These are phyloP conservation scores for Limnephilus lunatus DNA, from an alignment of 2,888 invertebrate genomes.

Conservation along the genomic window DNA sequence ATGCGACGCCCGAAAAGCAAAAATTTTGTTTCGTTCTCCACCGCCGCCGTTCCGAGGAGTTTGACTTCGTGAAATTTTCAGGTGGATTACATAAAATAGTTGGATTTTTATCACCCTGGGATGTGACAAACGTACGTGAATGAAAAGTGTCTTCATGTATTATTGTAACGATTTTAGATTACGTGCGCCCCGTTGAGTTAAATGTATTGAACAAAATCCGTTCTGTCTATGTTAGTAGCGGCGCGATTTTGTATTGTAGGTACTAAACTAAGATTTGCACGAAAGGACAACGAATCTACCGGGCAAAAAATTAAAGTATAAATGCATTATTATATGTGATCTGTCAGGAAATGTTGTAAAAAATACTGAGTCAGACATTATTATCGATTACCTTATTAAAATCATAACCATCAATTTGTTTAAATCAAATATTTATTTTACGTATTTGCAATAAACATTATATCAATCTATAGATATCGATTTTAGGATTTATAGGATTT, in stretches of 20 bases:
- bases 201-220: no score
- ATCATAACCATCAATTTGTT: no score
- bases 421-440: no score
- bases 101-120: not conserved
- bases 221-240: not conserved
- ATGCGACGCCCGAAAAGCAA: not conserved
- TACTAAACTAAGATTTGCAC: not conserved
- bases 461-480: not conserved
- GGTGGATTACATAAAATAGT: conserved; percentile 27
- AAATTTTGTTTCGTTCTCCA: not conserved
- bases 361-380: not conserved
- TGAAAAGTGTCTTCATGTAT: not conserved
- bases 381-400: no score
- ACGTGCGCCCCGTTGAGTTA: not conserved
- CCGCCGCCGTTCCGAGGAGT: not conserved
- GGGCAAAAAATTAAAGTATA: not conserved
- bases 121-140: conserved; percentile 9
- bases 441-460: not conserved
- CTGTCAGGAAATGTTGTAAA: not conserved
- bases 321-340: not conserved
- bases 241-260: not conserved
- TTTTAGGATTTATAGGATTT: not conserved
- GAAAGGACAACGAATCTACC: not conserved
- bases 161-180: conserved; percentile 32
- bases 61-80: conserved; percentile 7